These are phyloP conservation scores for Octomys mimax DNA, from an alignment of 2,797 vertebrate species.

Conservation along the genomic window DNA sequence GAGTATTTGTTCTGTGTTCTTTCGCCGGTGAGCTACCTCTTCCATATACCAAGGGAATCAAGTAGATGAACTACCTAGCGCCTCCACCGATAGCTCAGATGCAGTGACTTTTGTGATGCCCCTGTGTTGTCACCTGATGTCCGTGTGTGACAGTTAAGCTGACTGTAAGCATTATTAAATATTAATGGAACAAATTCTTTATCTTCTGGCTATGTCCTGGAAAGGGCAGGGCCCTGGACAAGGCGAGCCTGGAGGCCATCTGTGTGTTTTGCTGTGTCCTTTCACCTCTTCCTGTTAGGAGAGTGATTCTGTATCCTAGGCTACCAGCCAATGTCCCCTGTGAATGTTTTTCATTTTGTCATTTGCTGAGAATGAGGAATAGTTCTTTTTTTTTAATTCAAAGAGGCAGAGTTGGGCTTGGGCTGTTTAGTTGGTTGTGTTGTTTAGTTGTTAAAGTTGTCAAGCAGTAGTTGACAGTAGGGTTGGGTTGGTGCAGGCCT, in stretches of 20 bases:
- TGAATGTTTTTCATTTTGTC: slow-evolving; percentile 24
- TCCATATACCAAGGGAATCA: slow-evolving; percentile 59
- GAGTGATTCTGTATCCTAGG: neutral
- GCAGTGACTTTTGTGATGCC: neutral
- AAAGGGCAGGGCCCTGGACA: neutral
- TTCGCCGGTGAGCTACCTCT: slow-evolving; percentile 78
- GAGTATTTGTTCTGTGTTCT: slow-evolving; percentile 9
- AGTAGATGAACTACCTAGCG: neutral
- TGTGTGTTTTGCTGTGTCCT: neutral
- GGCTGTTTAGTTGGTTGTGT: neutral
- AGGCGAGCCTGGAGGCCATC: neutral
- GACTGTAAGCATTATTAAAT: slow-evolving; percentile 42
- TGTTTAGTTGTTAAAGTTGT: neutral
- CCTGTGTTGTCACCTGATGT: neutral
- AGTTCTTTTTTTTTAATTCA: neutral
- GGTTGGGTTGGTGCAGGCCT: neutral
- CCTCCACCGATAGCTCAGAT: neutral
- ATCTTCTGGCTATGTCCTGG: neutral
- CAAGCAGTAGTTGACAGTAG: neutral
- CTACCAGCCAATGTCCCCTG: neutral
- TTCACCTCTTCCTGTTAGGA: neutral
- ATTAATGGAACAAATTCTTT: neutral
- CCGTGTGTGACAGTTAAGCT: neutral
- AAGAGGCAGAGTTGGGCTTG: neutral
- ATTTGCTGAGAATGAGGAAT: slow-evolving; percentile 53